A percentile compares a stretch with the other conserved stretches of the same genome.
Evolutionary conservation across 1,140 invertebrate genomes (phyloP).

Genomic region (Drosophila pseudoananassae): DNA sequence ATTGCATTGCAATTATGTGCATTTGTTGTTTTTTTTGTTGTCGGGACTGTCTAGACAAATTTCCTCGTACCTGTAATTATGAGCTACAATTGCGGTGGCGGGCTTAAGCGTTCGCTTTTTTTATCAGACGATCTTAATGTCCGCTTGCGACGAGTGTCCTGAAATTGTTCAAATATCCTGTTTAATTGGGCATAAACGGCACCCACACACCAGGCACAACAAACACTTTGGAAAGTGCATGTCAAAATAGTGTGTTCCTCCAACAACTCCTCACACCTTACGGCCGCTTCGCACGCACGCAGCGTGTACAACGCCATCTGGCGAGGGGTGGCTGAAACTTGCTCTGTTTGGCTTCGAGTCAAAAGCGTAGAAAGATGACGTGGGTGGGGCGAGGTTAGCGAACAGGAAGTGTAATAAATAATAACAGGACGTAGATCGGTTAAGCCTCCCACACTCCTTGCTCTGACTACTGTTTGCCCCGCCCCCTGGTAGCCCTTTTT

Average conservation of each 20-base stretch:
- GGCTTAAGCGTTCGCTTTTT: slow-evolving; percentile 18
- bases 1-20: slow-evolving; percentile 53
- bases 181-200: slow-evolving; percentile 60
- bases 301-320: slow-evolving; percentile 44
- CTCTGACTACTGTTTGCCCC: slow-evolving; percentile 9
- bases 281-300: slow-evolving; percentile 48
- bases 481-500: background rate
- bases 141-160: slow-evolving; percentile 34
- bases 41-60: slow-evolving; percentile 67
- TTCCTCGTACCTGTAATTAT: slow-evolving; percentile 53
- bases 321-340: slow-evolving; percentile 8
- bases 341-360: slow-evolving; percentile 9
- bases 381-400: slow-evolving; percentile 1
- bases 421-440: slow-evolving; percentile 49
- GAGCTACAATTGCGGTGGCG: background rate
- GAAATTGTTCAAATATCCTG: slow-evolving; percentile 65
- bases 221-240: slow-evolving; percentile 32
- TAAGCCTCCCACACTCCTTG: slow-evolving; percentile 15
- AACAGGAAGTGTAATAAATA: slow-evolving; percentile 54
- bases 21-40: slow-evolving; percentile 4
- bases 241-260: slow-evolving; percentile 41
- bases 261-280: slow-evolving; percentile 15
- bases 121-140: slow-evolving; percentile 55
- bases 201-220: slow-evolving; percentile 3
- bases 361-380: background rate